Evolutionary conservation across 2,888 invertebrate genomes (phyloP).

Genomic region (Caenorhabditis sulstoni): DNA sequence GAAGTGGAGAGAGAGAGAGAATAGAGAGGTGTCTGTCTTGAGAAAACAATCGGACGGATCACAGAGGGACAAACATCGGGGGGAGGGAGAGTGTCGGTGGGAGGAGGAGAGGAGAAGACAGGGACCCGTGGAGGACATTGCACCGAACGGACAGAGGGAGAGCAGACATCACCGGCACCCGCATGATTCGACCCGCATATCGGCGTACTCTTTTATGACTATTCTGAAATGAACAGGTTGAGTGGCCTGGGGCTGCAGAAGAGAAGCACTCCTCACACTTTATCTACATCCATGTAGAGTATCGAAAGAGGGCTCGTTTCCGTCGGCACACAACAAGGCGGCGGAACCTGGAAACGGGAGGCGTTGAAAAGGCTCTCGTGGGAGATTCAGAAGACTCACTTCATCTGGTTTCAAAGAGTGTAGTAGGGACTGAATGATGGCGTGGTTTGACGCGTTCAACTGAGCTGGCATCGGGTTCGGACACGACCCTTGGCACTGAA

Average conservation of each 20-base stretch:
- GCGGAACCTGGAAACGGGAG: constrained; percentile 86
- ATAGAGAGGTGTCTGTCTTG: no score
- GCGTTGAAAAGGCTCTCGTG: no score
- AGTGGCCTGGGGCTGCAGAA: background rate
- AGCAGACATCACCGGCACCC: constrained; percentile 85
- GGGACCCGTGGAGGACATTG: constrained; percentile 34
- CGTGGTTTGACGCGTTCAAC: constrained; percentile 97
- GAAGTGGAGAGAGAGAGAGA: constrained; percentile 12
- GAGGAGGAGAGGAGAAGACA: constrained; percentile 8
- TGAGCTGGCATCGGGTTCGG: constrained; percentile 94
- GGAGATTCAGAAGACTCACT: constrained; percentile 13
- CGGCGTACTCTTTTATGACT: constrained; percentile 94
- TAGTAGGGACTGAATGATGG: constrained; percentile 96
- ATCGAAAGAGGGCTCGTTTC: constrained; percentile 94
- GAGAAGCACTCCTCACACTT: constrained; percentile 59
- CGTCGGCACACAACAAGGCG: constrained; percentile 97
- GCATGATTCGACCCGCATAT: constrained; percentile 98
- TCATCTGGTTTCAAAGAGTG: constrained; percentile 90
- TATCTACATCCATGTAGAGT: constrained; percentile 89
- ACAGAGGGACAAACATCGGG: constrained; percentile 47
- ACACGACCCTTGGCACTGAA: constrained; percentile 95
- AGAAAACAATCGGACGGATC: constrained; percentile 28
- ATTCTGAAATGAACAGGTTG: constrained; percentile 89
- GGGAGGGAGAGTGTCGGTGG: constrained; percentile 20
- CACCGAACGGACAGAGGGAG: constrained; percentile 19